Evolutionary conservation across 2,888 invertebrate genomes (phyloP).

Genomic region (Drosophila aldrichi): DNA sequence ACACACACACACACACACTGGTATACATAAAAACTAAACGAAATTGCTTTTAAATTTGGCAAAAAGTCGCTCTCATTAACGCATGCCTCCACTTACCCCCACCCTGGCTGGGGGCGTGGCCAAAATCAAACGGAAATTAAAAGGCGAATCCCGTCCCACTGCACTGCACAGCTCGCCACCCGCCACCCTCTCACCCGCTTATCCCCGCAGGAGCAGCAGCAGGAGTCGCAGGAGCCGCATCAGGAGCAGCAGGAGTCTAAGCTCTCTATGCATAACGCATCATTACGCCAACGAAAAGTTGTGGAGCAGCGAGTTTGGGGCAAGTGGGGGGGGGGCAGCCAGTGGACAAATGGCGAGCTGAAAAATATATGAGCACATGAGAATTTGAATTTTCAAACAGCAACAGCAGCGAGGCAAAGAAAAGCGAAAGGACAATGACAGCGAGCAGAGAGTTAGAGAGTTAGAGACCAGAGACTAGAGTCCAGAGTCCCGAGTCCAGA

Average conservation of each 20-base stretch:
- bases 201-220: neutral
- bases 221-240: neutral
- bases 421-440: conserved; percentile 59
- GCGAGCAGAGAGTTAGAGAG: conserved; percentile 9
- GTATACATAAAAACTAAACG: conserved; percentile 28
- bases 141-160: conserved; percentile 31
- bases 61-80: conserved; percentile 61
- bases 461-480: neutral
- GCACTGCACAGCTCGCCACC: neutral
- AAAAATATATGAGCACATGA: conserved; percentile 48
- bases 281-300: conserved; percentile 65
- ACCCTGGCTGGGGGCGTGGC: conserved; percentile 29
- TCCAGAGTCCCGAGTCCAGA: neutral
- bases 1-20: neutral
- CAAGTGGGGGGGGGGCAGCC: neutral
- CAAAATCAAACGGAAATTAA: conserved; percentile 74
- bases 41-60: conserved; percentile 69
- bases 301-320: neutral
- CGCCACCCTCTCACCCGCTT: no score
- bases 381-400: conserved; percentile 40
- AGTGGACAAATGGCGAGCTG: conserved; percentile 45
- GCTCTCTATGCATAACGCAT: conserved; percentile 67
- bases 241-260: conserved; percentile 15
- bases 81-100: conserved; percentile 2
- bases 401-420: conserved; percentile 31